Percentiles rank a stretch among this genome's conserved stretches.
These are phyloP conservation scores for Catocala nupta DNA, from an alignment of 2,888 invertebrate species.

Conservation along the genomic window DNA sequence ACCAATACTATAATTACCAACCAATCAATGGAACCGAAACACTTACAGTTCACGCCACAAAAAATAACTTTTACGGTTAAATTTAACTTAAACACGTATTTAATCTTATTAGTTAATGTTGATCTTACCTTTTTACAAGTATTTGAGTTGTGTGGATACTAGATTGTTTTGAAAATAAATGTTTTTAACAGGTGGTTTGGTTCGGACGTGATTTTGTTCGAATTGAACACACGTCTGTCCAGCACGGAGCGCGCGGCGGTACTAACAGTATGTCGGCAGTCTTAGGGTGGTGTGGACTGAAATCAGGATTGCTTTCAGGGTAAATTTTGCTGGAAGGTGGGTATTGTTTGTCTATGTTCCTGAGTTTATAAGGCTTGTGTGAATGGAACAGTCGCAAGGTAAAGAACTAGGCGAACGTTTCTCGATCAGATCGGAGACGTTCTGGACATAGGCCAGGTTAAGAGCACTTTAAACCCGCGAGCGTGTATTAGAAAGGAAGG, in stretches of 20 bases:
- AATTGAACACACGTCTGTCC: background rate
- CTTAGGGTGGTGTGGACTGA: background rate
- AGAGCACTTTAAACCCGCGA: no score
- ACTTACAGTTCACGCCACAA: background rate
- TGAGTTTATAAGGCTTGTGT: no score
- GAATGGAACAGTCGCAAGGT: no score
- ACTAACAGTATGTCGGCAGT: background rate
- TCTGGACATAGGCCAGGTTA: no score
- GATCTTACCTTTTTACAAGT: slow-evolving; percentile 6
- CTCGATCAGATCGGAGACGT: no score
- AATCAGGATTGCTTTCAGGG: background rate
- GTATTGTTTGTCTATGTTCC: background rate
- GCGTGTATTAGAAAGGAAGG: no score
- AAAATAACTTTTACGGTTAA: no score
- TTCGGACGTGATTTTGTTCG: background rate
- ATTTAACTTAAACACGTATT: no score
- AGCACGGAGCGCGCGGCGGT: slow-evolving; percentile 1
- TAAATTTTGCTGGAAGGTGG: background rate
- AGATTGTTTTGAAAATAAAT: background rate
- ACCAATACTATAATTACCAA: background rate
- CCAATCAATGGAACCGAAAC: background rate
- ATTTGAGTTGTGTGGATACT: no score
- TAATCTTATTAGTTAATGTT: no score
- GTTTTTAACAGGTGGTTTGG: slow-evolving; percentile 14
- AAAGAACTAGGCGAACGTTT: no score